Evolutionary conservation across 2,797 vertebrate genomes (phyloP), one percentile per base, ranked within the genome.

Genomic region (Otolemur crassicaudatus): DNA sequence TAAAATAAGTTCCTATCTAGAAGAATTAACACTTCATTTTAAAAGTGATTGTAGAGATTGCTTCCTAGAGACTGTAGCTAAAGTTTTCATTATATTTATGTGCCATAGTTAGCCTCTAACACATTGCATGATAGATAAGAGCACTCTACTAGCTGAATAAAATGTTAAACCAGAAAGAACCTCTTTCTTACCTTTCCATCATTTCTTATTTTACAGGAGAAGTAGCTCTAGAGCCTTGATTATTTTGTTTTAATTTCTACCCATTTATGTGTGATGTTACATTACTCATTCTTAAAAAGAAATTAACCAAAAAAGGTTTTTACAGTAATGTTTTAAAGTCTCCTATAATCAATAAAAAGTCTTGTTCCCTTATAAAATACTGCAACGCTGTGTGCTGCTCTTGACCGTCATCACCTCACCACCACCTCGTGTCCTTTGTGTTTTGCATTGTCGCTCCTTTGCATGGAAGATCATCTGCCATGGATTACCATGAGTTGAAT

Each of bases 401-500:
- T 83, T 95, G 89, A 94, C 92, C 34, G 31, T 94, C 83, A 16
- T 94, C 89, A 91, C 76, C 97, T 98, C 98, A 98, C 94, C 95
- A 92, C 97, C 96, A 67, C 97, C 94, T 98, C 91, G 27, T 98
- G 40, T 97, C 96, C 98, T 97, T 98, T 98, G 97, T 97, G 98
- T 96, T 99, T 98, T 98, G 98, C 98, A 97, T 97, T 97, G 82
- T 98, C 97, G 98, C 98, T 98, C 97, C 94, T 96, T 98, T 99
- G 98, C 98, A 98, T 99, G 98, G 99, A 99, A 99, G 99, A 99
- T 99, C 99, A 94, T 99, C 99, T 96, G 98, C 99, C 98, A 99
- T 99, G 99, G 99, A 99, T 99, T 99, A 98, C 98, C 99, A 99
- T 99, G 98, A 99, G 98, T 98, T 99, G 99, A 99, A 99, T 99